Evolutionary conservation across 2,888 invertebrate species (phyloP).

Genomic region (Rhagonycha fulva): DNA sequence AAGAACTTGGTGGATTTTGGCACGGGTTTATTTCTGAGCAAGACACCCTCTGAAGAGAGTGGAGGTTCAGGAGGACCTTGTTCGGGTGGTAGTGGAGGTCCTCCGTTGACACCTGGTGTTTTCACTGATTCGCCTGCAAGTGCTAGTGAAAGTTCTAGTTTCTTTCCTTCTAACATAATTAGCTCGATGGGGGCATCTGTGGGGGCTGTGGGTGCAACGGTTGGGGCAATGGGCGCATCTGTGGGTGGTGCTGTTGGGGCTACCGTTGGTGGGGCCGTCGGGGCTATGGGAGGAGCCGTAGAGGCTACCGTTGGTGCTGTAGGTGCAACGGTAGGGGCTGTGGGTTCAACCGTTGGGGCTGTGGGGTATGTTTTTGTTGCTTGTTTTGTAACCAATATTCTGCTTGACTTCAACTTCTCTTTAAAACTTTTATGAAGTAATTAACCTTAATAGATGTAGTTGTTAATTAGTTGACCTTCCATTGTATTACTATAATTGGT

Average conservation of each 20-base stretch:
- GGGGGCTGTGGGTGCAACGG: constrained; percentile 50
- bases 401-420: constrained; percentile 4
- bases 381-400: constrained; percentile 19
- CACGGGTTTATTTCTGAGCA: constrained; percentile 89
- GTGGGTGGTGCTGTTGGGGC: constrained; percentile 48
- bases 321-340: constrained; percentile 46
- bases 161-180: constrained; percentile 54
- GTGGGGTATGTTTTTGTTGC: constrained; percentile 48
- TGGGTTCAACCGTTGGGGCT: constrained; percentile 44
- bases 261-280: constrained; percentile 47
- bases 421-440: background rate
- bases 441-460: background rate
- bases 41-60: constrained; percentile 89
- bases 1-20: constrained; percentile 96
- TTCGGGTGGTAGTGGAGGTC: constrained; percentile 52
- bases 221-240: constrained; percentile 47
- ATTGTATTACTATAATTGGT: no score
- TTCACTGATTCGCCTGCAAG: constrained; percentile 65
- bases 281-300: constrained; percentile 49
- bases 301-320: constrained; percentile 48
- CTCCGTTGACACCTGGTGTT: constrained; percentile 67
- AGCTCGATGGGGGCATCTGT: constrained; percentile 53
- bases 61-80: constrained; percentile 62
- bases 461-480: no score
- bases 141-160: constrained; percentile 50